A percentile compares a stretch with the other conserved stretches of the same genome.
These are phyloP conservation scores for Thecophora atra DNA, from an alignment of 2,888 invertebrate genomes.

Conservation along the genomic window DNA sequence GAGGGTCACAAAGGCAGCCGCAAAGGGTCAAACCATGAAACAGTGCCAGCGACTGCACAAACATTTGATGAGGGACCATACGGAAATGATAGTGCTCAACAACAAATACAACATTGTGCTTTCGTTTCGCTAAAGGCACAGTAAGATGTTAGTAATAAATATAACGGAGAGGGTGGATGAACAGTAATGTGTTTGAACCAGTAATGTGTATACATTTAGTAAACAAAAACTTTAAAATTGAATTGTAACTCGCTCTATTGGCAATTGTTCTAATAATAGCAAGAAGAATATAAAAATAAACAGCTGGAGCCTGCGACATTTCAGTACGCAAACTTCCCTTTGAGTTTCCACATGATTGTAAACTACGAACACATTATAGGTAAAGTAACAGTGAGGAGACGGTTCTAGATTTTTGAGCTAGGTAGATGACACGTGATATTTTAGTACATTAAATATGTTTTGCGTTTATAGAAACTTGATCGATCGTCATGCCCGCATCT, in stretches of 20 bases:
- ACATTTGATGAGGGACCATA: constrained; percentile 23
- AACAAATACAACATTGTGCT: constrained; percentile 5
- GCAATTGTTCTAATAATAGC: constrained; percentile 11
- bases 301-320: too few species aligned
- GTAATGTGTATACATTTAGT: constrained; percentile 1
- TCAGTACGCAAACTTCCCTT: too few species aligned
- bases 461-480: too few species aligned
- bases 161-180: constrained; percentile 21
- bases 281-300: neutral
- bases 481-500: too few species aligned
- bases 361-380: too few species aligned
- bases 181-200: neutral
- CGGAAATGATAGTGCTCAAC: constrained; percentile 12
- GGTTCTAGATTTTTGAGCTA: too few species aligned
- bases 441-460: too few species aligned
- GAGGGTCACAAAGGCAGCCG: constrained; percentile 18
- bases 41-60: constrained; percentile 12
- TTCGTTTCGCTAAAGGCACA: neutral
- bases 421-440: too few species aligned
- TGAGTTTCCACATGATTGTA: too few species aligned
- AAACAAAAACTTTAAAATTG: constrained; percentile 11
- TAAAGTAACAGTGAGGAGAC: too few species aligned
- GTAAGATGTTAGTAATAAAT: constrained; percentile 12
- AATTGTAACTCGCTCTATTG: constrained; percentile 26
- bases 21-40: constrained; percentile 29